A percentile compares a stretch with the other conserved stretches of the same genome.
These are phyloP conservation scores for Cettia cetti DNA, from an alignment of 2,113 vertebrate genomes.

Conservation along the genomic window DNA sequence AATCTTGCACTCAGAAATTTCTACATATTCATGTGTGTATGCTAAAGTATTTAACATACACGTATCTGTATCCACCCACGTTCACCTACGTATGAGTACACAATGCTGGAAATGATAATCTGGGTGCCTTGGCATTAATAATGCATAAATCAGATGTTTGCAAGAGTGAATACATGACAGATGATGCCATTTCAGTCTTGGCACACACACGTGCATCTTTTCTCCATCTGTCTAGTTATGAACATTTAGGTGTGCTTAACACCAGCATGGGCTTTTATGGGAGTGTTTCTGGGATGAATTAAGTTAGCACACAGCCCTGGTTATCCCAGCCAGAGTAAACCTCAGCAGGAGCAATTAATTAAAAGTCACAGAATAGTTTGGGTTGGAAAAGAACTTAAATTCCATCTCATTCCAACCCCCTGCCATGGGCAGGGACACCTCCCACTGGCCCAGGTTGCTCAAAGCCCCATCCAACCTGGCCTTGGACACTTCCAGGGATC, in stretches of 20 bases:
- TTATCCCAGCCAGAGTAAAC: not conserved
- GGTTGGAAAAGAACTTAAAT: not conserved
- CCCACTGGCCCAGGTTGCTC: not conserved
- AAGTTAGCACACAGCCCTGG: not conserved
- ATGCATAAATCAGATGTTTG: not conserved
- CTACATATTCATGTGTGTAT: not conserved
- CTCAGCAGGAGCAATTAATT: not conserved
- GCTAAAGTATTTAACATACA: not conserved
- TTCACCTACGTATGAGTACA: not conserved
- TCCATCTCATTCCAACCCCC: not conserved
- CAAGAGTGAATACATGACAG: not conserved
- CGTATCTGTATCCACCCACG: not conserved
- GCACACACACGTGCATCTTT: not conserved
- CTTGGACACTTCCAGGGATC: not conserved
- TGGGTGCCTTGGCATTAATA: not conserved
- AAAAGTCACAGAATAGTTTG: not conserved
- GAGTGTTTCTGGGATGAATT: not conserved
- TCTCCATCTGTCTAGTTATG: not conserved
- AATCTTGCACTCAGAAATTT: not conserved
- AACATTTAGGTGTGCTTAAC: not conserved
- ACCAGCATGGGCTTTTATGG: not conserved
- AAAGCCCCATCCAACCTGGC: rapidly evolving
- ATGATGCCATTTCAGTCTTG: not conserved
- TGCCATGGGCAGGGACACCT: not conserved
- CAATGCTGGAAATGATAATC: not conserved